Evolutionary conservation across 2,888 invertebrate species (phyloP), one percentile per base, ranked within the genome.

Genomic region (Electrophaes corylata): DNA sequence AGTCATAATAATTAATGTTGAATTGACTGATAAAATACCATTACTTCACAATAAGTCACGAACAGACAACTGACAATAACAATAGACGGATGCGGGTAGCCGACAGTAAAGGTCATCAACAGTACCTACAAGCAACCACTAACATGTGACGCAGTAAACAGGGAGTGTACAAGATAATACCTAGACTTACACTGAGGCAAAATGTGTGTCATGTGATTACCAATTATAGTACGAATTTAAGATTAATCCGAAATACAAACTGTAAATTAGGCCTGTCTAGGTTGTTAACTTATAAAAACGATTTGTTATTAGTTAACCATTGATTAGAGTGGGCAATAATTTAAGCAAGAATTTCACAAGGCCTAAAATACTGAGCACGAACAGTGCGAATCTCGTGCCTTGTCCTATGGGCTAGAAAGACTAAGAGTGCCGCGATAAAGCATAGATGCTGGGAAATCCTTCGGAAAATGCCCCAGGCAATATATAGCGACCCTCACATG

Each of bases 71-170:
- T 41, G 44, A 61, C 59, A 60, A 65, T 63, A 49, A 61, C 59
- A 58, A 65, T 63, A 62, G 57, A 60, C 57, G 54, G 60, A 65
- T 67, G 59, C 62, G 60, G 63, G 65, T 48, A 54, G 39, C 52
- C 41, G 44, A 60, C 60, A 55, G 56, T 54, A 56, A 57, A 62
- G 57, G 51, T 46, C 50, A 54, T 20, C 43, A 37, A 39, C 41
- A 11, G 43, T 35, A 41, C n/a, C n/a, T n/a, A n/a, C 37, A 39
- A 55, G 55, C 51, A 55, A 55, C 39, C 47, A 55, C 23, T 55
- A 49, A 54, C 49, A 54, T 31, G 37, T 52, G 29, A 48, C 29
- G 48, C 23, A 40, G 33, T 35, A 20, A 49, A 29, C 29, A n/a
- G 47, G 57, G 48, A 45, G 45, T 52, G 47, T 35, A 37, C 52